A percentile compares a stretch with the other conserved stretches of the same genome.
Conservation (phyloP, 2,113 vertebrate genomes). For the Phyllostomus discolor region DNA sequence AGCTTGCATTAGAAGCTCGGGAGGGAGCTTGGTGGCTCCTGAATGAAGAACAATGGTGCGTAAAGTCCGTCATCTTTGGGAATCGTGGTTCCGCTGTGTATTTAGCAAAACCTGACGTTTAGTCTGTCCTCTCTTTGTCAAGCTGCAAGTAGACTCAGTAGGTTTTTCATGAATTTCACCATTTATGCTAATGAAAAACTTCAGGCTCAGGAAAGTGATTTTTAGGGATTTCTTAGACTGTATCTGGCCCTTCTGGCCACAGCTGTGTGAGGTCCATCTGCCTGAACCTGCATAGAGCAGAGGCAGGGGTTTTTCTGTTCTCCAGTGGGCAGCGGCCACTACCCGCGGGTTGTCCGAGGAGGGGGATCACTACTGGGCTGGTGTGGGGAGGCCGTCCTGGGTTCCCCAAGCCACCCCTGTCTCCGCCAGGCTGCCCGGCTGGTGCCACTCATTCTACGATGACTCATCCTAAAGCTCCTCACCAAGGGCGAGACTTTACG, state of each 20-base stretch:
- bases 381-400: not conserved
- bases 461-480: not conserved
- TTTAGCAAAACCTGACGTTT: not conserved
- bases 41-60: not conserved
- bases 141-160: not conserved
- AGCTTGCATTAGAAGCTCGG: not conserved
- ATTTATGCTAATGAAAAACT: not conserved
- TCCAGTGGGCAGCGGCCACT: not conserved
- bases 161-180: not conserved
- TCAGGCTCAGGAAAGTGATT: not conserved
- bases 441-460: not conserved
- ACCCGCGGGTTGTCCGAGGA: not conserved
- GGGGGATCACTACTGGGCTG: too few species aligned
- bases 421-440: not conserved
- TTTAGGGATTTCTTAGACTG: not conserved
- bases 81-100: not conserved
- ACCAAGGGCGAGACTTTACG: not conserved
- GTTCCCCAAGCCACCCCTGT: not conserved
- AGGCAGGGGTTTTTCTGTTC: not conserved
- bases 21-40: not conserved
- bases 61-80: not conserved
- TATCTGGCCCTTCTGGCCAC: not conserved
- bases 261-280: not conserved
- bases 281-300: not conserved
- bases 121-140: not conserved